phyloP scores from a whole-genome alignment of 2,113 vertebrate genomes.

The Carettochelys insculpta region DNA sequence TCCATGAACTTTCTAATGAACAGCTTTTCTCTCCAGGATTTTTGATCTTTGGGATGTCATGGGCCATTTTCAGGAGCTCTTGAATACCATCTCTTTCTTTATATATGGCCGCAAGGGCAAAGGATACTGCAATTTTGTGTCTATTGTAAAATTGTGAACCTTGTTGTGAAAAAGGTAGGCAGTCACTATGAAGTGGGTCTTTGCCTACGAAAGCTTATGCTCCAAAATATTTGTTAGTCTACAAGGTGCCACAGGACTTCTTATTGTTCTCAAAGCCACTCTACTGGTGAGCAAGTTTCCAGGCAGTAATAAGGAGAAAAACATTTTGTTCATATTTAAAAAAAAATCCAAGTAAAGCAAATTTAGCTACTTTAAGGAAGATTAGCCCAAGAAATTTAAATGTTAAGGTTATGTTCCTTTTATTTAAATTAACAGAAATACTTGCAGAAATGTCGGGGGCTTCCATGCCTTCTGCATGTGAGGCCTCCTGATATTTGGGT shows the following conservation, averaged over 20 bases:
- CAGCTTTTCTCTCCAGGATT: background rate
- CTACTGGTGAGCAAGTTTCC: background rate
- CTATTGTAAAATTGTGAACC: background rate
- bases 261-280: no score
- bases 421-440: background rate
- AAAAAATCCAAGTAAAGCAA: background rate
- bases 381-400: background rate
- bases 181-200: no score
- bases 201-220: no score
- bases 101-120: rapidly evolving
- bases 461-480: background rate
- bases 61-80: background rate
- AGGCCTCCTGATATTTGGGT: background rate
- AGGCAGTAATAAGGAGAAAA: background rate
- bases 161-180: background rate
- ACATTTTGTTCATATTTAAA: background rate
- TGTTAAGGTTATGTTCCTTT: background rate
- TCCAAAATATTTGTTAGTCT: no score
- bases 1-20: background rate
- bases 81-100: background rate
- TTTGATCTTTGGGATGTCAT: background rate
- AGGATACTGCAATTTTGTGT: background rate
- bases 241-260: no score
- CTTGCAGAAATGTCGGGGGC: background rate
- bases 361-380: background rate